Conservation (phyloP, 37 sponge, comb jelly and placozoan genomes). For the Oopsacas minuta region DNA sequence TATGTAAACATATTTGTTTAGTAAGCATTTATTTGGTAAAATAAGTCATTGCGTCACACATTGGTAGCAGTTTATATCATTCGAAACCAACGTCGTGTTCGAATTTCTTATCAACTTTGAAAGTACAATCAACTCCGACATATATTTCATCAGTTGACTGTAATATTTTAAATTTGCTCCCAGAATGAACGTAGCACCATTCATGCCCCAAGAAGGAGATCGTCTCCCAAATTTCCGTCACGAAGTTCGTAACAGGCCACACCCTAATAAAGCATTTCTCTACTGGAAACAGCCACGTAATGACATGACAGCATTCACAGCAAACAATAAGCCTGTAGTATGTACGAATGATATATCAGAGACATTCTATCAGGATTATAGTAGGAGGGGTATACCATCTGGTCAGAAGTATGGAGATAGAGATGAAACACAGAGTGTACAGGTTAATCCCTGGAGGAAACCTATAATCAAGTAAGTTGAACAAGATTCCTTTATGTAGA, state of each 20-base stretch:
- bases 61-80: no score
- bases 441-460: conserved; percentile 9
- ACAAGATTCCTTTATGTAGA: no score
- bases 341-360: neutral
- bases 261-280: neutral
- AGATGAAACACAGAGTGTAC: neutral
- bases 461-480: neutral
- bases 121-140: no score
- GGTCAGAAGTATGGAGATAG: neutral
- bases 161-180: neutral
- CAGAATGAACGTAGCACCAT: neutral
- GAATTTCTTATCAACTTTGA: no score
- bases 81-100: no score
- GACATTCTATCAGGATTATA: conserved; percentile 7
- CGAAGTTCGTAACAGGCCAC: conserved; percentile 11
- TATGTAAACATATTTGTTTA: no score
- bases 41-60: no score
- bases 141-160: no score
- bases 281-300: conserved; percentile 7
- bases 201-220: neutral
- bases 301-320: neutral
- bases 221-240: conserved; percentile 7
- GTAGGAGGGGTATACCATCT: neutral
- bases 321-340: neutral
- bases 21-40: no score